Base-by-base conservation (phyloP, 92 coral and sea anemone species). In the Nematostella vectensis region DNA sequence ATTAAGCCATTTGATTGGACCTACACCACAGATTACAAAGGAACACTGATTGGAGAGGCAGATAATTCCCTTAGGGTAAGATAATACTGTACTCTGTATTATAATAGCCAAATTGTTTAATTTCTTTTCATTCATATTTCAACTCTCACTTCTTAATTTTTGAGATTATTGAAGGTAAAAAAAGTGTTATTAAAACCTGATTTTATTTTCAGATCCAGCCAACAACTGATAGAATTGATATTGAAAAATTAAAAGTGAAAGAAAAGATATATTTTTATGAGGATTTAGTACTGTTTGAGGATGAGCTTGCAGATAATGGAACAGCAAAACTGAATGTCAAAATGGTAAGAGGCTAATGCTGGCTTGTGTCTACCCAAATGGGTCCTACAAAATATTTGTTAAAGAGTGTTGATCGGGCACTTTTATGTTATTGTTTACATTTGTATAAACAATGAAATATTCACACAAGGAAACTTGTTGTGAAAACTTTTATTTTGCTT, bases 1-100 rank as follows among this genome's bases (percentile, higher is more conserved):
- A 65, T 91, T 4, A 85, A 85, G 62, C 98, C 98, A 11, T 91
- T 85, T 91, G 98, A 91, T 40, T 91, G 98, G 98, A 91, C 98
- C 0, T 91, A 56, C 78, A 73, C 93, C 1, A 91, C 98, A 27
- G 80, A 91, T 69, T 91, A 91, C 77, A 91, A 45, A 62, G 98
- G 98, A 3, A 78, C 98, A 55, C 55, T 88, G 50, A 64, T 77
- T 0, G 75, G 48, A 59, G 67, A 48, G 0, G 30, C 28, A 43
- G 76, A 71, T 2, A 24, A 40, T 12, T 17, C 48, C 12, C 70
- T 91, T 38, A 68, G 75, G 85, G 98, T 85, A 64, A 31, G 51
- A 9, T 17, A 11, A 6, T 45, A 22, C 9, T 33, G 40, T 15
- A 33, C 40, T 33, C 40, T 33, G 40, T 33, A 33, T 33, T n/a